Base-by-base conservation (phyloP, 2,113 vertebrate species). In the Nannobrachium achirus region DNA sequence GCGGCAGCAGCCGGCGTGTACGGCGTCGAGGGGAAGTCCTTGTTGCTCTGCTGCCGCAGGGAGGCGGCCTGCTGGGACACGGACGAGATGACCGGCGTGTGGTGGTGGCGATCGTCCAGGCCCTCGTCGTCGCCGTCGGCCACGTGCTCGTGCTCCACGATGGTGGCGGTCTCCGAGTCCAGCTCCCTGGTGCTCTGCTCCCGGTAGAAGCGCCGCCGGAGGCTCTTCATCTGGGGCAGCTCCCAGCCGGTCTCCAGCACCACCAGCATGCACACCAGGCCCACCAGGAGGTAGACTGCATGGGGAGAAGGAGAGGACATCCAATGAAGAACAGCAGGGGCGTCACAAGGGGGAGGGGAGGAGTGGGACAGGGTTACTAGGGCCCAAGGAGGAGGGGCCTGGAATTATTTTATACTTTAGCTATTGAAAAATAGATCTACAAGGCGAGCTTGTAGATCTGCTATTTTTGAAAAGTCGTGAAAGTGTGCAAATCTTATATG, bases 221-320 rank as follows among this genome's bases (percentile, higher is more conserved):
- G 89, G 45, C 93, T 93, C 78, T 92, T 97, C 84, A 97, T 87
- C 74, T 97, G 95, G 1, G 94, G 95, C 48, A 99, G 96, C 82
- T 99, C 96, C 51, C 94, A 97, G 86, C 95, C 97, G 14, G 98
- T 98, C 86, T 99, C 98, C 52, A 99, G 87, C 71, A 96, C 94
- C 2, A 99, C 96, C 88, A 99, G 66, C 91, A 97, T 93, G 41
- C 93, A 95, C 0, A 98, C 90, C 52, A 99, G 92, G 19, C 97
- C 98, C 40, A 98, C 78, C 25, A 99, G 73, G 76, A 99, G 82
- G 83, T 98, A 99, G 71, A 93, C 97, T 98, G 74, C 7, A 15
- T 45, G 50, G 16, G 0, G 0, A 78, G 39, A 42, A 7, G 51
- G 10, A 62, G 39, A 38, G 1, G 19, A 25, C 11, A 7, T 11